Percentiles rank a stretch among this genome's conserved stretches.
phyloP scores from a whole-genome alignment of 1,140 invertebrate species.

The Achroia grisella region DNA sequence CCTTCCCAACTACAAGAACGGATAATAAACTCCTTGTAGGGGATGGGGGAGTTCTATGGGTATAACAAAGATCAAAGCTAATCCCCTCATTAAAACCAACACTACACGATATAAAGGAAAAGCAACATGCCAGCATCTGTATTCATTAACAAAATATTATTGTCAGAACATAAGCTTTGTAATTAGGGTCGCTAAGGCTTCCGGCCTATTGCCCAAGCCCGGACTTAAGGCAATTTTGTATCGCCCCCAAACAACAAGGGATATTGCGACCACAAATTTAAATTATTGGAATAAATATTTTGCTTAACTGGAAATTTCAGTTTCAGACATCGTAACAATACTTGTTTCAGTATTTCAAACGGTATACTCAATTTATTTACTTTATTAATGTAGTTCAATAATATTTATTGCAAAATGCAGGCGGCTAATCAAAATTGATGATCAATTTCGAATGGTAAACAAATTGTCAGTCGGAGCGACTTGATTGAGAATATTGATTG shows the following conservation, averaged over 20 bases:
- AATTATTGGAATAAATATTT: constrained; percentile 24
- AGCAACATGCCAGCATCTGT: constrained; percentile 18
- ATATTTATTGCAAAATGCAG: too few species aligned
- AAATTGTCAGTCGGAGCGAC: too few species aligned
- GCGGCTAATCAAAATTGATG: too few species aligned
- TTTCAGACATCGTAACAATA: too few species aligned
- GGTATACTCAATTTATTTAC: too few species aligned
- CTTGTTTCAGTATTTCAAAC: too few species aligned
- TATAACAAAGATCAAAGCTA: constrained; percentile 4
- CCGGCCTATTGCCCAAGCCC: too few species aligned
- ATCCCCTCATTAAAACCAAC: neutral
- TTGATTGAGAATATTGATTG: too few species aligned
- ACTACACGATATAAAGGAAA: neutral
- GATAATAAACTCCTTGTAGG: too few species aligned
- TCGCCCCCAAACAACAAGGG: constrained; percentile 13
- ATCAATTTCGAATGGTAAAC: too few species aligned
- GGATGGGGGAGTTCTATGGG: constrained; percentile 10
- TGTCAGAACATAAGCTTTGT: constrained; percentile 25
- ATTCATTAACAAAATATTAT: constrained; percentile 38
- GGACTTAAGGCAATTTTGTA: constrained; percentile 5
- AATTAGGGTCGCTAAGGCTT: constrained; percentile 31
- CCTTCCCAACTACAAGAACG: too few species aligned
- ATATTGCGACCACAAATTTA: constrained; percentile 24
- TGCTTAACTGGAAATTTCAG: neutral
- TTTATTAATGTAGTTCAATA: too few species aligned